Evolutionary conservation across 2,797 vertebrate species (phyloP).

Genomic region (Otus scops): DNA sequence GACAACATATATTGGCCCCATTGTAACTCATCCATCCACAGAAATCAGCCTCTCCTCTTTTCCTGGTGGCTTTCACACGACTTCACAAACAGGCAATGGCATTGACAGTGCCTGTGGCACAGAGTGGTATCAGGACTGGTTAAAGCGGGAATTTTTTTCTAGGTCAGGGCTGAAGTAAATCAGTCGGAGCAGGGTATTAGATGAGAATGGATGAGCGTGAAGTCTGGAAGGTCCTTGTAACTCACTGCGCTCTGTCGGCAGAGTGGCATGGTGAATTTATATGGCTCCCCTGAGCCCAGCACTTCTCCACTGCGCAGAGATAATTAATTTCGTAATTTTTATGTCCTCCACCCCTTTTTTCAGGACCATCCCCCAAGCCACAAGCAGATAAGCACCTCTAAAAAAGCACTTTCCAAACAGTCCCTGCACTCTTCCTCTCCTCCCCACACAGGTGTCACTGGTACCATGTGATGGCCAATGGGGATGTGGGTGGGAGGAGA

Average conservation of each 20-base stretch:
- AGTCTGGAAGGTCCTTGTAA: neutral
- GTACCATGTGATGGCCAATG: fast-evolving
- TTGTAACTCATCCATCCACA: neutral
- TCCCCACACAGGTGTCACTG: fast-evolving
- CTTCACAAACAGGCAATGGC: neutral
- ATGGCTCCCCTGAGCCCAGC: neutral
- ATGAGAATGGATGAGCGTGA: neutral
- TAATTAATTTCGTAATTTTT: neutral
- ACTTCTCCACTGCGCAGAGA: neutral
- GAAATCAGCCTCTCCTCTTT: neutral
- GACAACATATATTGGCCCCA: neutral
- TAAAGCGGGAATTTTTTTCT: neutral
- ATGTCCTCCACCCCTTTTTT: neutral
- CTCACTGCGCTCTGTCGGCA: fast-evolving
- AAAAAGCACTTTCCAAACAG: neutral
- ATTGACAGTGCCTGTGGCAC: neutral
- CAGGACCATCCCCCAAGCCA: neutral
- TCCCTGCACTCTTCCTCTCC: fast-evolving
- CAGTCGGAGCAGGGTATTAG: neutral
- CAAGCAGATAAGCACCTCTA: neutral
- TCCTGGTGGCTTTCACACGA: neutral
- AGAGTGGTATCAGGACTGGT: neutral
- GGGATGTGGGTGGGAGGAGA: fast-evolving
- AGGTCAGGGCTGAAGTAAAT: neutral
- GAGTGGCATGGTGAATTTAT: neutral